Evolutionary conservation across 2,888 invertebrate species (phyloP).

Genomic region (Cantharis rufa): DNA sequence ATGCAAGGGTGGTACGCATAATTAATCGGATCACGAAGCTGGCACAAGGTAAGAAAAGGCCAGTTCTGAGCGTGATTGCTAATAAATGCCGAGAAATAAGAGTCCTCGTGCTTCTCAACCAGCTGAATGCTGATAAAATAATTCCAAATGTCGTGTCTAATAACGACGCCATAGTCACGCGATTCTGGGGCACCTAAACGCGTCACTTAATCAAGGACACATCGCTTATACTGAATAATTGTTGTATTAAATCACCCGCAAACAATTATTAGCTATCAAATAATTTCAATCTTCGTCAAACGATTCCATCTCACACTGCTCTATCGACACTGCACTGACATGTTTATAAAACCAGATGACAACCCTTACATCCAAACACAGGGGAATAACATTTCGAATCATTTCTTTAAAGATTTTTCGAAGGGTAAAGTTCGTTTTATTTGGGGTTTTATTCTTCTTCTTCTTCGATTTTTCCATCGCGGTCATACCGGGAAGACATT

Average conservation of each 20-base stretch:
- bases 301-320: neutral
- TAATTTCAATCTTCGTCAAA: neutral
- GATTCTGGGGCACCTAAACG: conserved; percentile 43
- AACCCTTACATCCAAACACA: no score
- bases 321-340: no score
- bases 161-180: conserved; percentile 53
- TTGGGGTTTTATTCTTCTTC: no score
- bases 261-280: neutral
- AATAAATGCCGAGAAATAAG: conserved; percentile 58
- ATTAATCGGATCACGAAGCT: conserved; percentile 55
- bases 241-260: neutral
- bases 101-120: conserved; percentile 55
- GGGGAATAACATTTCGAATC: no score
- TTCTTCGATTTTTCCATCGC: no score
- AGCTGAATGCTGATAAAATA: conserved; percentile 54
- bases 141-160: conserved; percentile 58
- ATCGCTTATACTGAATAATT: conserved; percentile 29
- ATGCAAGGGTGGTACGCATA: conserved; percentile 55
- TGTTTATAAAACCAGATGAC: no score
- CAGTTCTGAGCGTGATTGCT: conserved; percentile 55
- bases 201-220: conserved; percentile 51
- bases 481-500: no score
- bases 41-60: conserved; percentile 55
- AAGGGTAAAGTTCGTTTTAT: no score
- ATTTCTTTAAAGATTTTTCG: no score